phyloP scores from a whole-genome alignment of 2,888 invertebrate species.

The Lutraria lutraria region DNA sequence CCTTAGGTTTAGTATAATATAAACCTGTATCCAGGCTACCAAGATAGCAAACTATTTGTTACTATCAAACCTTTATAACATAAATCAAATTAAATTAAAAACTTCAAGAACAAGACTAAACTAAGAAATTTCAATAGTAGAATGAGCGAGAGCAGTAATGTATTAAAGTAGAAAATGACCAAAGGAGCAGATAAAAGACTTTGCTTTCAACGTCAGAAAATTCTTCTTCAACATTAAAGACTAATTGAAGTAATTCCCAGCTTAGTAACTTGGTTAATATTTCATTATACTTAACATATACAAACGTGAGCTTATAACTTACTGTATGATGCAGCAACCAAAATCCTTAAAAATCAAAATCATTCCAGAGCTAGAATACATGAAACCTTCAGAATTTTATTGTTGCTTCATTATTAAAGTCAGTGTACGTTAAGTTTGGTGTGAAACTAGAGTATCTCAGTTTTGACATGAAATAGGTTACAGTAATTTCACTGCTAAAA shows the following conservation, averaged over 20 bases:
- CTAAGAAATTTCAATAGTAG: not conserved
- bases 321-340: too few species aligned
- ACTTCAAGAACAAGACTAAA: not conserved
- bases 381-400: too few species aligned
- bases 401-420: too few species aligned
- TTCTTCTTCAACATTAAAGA: not conserved
- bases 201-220: not conserved
- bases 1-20: too few species aligned
- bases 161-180: not conserved
- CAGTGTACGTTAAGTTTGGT: too few species aligned
- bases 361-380: too few species aligned
- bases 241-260: not conserved
- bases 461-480: too few species aligned
- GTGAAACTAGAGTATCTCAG: too few species aligned
- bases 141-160: not conserved
- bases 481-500: too few species aligned
- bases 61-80: not conserved
- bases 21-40: not conserved
- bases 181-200: not conserved
- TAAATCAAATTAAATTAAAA: slow-evolving; percentile 19
- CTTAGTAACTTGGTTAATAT: not conserved
- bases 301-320: too few species aligned
- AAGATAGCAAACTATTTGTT: not conserved
- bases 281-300: too few species aligned
- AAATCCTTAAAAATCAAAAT: too few species aligned